These are phyloP conservation scores for Diarsia rubi DNA, from an alignment of 2,888 invertebrate genomes.

Conservation along the genomic window DNA sequence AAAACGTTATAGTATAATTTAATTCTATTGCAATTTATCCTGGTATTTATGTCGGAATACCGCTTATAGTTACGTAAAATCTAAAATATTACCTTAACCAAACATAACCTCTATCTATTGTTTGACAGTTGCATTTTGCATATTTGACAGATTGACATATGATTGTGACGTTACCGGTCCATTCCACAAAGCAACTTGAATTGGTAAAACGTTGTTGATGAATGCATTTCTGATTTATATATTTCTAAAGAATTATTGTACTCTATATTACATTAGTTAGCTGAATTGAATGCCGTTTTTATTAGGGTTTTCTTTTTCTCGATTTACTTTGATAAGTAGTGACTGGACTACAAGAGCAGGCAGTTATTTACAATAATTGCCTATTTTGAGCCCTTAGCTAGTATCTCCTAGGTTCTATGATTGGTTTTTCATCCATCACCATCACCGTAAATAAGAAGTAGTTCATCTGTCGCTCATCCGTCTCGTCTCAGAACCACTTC, in stretches of 20 bases:
- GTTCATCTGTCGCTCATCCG: not conserved
- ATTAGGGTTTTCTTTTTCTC: no score
- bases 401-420: not conserved
- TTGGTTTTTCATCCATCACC: not conserved
- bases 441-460: not conserved
- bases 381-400: not conserved
- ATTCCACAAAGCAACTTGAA: slow-evolving; percentile 7
- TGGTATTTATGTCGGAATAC: slow-evolving; percentile 61
- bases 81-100: slow-evolving; percentile 73
- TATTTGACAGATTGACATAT: slow-evolving; percentile 65
- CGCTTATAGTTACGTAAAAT: slow-evolving; percentile 67
- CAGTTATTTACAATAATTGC: not conserved
- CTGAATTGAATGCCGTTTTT: no score
- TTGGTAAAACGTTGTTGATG: not conserved
- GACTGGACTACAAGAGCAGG: not conserved
- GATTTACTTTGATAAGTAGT: not conserved
- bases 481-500: not conserved
- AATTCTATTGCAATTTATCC: slow-evolving; percentile 52
- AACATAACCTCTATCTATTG: slow-evolving; percentile 80
- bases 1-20: slow-evolving; percentile 51
- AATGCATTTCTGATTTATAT: not conserved
- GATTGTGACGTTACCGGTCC: slow-evolving; percentile 55
- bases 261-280: no score
- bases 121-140: slow-evolving; percentile 69
- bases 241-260: not conserved